Evolutionary conservation across 2,888 invertebrate genomes (phyloP).

Genomic region (Linyphia triangularis): DNA sequence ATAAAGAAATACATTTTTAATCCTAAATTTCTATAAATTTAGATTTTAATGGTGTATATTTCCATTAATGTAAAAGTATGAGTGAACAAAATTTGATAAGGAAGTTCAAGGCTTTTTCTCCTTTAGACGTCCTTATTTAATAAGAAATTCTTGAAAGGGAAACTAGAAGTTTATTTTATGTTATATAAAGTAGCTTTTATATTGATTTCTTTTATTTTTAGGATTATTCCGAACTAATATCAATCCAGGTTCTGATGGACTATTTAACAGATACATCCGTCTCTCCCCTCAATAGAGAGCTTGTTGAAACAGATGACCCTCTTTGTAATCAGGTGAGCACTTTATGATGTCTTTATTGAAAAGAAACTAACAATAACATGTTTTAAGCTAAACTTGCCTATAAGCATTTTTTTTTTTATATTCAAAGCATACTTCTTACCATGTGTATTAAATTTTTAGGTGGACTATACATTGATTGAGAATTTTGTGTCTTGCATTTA

Average conservation of each 20-base stretch:
- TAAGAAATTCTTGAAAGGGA: no score
- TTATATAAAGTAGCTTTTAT: no score
- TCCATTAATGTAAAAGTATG: no score
- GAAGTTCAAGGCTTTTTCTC: no score
- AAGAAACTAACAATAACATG: neutral
- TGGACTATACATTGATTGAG: slow-evolving; percentile 85
- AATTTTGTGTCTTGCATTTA: slow-evolving; percentile 87
- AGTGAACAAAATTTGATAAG: no score
- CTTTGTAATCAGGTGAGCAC: slow-evolving; percentile 86
- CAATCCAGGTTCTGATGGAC: slow-evolving; percentile 86
- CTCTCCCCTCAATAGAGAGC: slow-evolving; percentile 89
- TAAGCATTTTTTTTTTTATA: neutral
- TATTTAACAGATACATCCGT: slow-evolving; percentile 93
- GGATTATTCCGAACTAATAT: slow-evolving; percentile 82
- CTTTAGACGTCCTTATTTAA: no score
- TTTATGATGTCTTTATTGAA: neutral
- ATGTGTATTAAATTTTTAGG: slow-evolving; percentile 38
- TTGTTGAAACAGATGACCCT: slow-evolving; percentile 90
- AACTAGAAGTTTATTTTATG: no score
- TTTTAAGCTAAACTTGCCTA: neutral
- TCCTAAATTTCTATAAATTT: no score
- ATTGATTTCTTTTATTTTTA: slow-evolving; percentile 41
- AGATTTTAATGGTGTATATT: no score
- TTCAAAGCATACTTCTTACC: neutral
- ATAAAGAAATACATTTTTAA: no score